phyloP scores from a whole-genome alignment of 2,797 vertebrate genomes.

The Megaceryle alcyon region DNA sequence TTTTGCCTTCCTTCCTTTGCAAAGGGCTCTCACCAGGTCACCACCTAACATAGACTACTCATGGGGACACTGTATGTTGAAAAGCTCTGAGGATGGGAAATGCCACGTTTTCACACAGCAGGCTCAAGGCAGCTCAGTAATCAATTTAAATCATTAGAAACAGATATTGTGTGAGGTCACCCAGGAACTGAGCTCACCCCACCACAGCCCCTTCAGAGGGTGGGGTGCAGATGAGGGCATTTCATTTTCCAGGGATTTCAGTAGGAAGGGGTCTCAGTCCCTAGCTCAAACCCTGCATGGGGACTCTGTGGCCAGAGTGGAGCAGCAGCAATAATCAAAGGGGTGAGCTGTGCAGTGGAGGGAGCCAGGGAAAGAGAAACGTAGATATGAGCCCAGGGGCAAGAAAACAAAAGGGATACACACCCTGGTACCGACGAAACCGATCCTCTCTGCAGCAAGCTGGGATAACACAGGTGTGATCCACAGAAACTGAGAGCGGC shows the following conservation, averaged over 20 bases:
- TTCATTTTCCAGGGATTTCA: background rate
- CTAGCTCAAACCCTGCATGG: background rate
- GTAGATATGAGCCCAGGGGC: background rate
- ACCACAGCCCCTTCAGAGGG: background rate
- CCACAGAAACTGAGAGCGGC: background rate
- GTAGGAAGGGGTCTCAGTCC: background rate
- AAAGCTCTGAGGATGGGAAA: background rate
- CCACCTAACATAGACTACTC: accelerated
- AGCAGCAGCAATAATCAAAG: background rate
- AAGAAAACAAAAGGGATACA: background rate
- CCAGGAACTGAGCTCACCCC: background rate
- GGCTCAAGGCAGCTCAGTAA: background rate
- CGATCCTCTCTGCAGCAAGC: accelerated
- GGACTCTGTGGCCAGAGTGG: accelerated
- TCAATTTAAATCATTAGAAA: background rate
- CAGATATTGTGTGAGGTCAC: background rate
- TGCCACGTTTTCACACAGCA: background rate
- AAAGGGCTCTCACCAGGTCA: background rate
- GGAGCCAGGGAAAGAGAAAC: background rate
- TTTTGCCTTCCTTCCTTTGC: background rate
- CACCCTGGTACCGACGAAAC: accelerated
- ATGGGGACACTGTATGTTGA: accelerated
- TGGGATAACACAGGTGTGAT: background rate
- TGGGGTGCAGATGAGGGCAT: background rate
- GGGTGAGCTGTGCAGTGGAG: background rate